Base-by-base conservation (phyloP, 2,797 vertebrate species). In the Pyrocephalus nanus region DNA sequence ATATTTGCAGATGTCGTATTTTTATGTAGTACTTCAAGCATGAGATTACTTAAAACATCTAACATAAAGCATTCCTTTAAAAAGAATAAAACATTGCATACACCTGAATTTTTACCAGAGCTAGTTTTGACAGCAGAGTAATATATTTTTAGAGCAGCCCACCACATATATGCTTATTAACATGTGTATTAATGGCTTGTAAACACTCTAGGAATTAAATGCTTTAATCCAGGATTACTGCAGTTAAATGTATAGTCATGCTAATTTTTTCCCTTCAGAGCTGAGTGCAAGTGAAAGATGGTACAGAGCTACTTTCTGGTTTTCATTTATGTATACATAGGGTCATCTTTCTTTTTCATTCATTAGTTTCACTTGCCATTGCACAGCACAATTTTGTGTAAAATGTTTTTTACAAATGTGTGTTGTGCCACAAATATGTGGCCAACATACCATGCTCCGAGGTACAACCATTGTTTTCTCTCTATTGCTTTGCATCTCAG, bases 191-290 rank as follows among this genome's bases (percentile, higher is more conserved):
- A 70, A 53, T 58, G 36, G 27, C 47, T 91, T 86, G 61, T 93
- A 92, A 96, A 91, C 70, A 90, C 36, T 55, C 29, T 42, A 62
- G 32, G 38, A 87, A 91, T 89, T 91, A 87, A 85, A 67, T 62
- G n/a, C 20, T 43, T 93, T 82, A 89, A 96, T 91, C 74, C 67
- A 91, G 81, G 48, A 74, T 92, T 92, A 67, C 62, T 57, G 29
- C 47, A 60, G 50, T 89, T 85, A 79, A 80, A 71, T 74, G 25
- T 85, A 45, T 87, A 92, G 64, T 85, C 38, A 62, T 93, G 64
- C 65, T 55, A 19, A 65, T 75, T 87, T 87, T 78, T 81, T 17
- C 5, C 16, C n/a, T 87, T 54, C 38, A 48, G 75, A 10, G 23
- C 71, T 92, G 45, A 74, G 12, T 51, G 50, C 32, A 80, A 61